Percentiles rank a stretch among this genome's conserved stretches.
Conservation (phyloP, 2,888 invertebrate species). For the Tetragnatha montana region DNA sequence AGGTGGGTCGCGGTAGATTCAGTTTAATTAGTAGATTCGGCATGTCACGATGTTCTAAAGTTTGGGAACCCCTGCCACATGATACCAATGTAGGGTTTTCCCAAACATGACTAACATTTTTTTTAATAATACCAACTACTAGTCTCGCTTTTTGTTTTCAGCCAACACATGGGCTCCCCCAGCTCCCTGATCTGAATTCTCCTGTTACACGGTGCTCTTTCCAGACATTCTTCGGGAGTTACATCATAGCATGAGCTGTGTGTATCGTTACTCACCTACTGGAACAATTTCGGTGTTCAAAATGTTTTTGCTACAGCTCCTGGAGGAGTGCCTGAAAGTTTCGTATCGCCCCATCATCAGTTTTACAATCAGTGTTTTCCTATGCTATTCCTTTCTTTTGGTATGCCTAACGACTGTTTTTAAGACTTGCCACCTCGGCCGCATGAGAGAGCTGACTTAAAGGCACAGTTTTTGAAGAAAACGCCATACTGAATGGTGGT, state of each 20-base stretch:
- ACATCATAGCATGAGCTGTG: neutral
- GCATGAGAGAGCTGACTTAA: too few species aligned
- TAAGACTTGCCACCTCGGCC: too few species aligned
- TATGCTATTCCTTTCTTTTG: constrained; percentile 24
- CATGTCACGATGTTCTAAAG: too few species aligned
- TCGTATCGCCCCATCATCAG: constrained; percentile 26
- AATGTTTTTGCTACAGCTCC: constrained; percentile 29
- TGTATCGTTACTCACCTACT: neutral
- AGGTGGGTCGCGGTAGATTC: too few species aligned
- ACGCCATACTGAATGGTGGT: too few species aligned
- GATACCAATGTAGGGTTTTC: too few species aligned
- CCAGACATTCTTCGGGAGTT: constrained; percentile 33
- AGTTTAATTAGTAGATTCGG: too few species aligned
- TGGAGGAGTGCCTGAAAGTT: constrained; percentile 17
- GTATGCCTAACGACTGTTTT: neutral
- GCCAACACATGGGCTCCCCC: constrained; percentile 59
- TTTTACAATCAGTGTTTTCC: constrained; percentile 33
- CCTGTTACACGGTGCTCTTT: constrained; percentile 60
- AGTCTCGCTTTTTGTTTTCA: constrained; percentile 9
- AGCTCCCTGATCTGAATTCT: constrained; percentile 41
- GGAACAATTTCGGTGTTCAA: constrained; percentile 37
- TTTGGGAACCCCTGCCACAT: too few species aligned
- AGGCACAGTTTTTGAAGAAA: too few species aligned
- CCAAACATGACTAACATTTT: too few species aligned
- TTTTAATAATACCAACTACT: too few species aligned